phyloP scores from a whole-genome alignment of 2,888 invertebrate genomes.

The Druceiella hillmani region DNA sequence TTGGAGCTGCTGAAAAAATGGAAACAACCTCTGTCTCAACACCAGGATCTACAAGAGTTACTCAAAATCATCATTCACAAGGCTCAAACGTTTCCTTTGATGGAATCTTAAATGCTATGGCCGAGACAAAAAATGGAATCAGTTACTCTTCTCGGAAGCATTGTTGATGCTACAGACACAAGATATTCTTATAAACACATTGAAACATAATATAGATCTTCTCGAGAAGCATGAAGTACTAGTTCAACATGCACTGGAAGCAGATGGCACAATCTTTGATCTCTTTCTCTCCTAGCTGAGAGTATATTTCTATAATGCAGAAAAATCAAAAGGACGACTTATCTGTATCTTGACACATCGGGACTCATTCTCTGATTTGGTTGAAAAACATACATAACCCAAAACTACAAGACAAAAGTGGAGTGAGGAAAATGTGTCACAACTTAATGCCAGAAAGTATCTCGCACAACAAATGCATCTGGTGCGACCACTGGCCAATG shows the following conservation, averaged over 20 bases:
- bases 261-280: conserved; percentile 28
- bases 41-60: conserved; percentile 29
- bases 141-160: conserved; percentile 35
- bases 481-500: conserved; percentile 34
- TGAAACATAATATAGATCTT: conserved; percentile 36
- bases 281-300: conserved; percentile 31
- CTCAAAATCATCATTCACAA: conserved; percentile 30
- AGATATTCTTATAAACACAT: conserved; percentile 33
- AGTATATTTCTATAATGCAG: conserved; percentile 32
- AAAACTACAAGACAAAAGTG: conserved; percentile 32
- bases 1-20: conserved; percentile 31
- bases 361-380: conserved; percentile 27
- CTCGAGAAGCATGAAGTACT: conserved; percentile 27
- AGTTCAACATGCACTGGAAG: conserved; percentile 26
- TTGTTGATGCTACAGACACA: conserved; percentile 30
- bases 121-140: conserved; percentile 35
- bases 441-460: conserved; percentile 31
- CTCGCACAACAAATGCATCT: conserved; percentile 38
- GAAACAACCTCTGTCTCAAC: conserved; percentile 31
- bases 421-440: conserved; percentile 30
- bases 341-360: conserved; percentile 31
- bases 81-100: conserved; percentile 30
- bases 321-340: conserved; percentile 28
- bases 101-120: conserved; percentile 31
- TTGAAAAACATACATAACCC: conserved; percentile 33